Base-by-base conservation (phyloP, 2,797 vertebrate species). In the Ispidina lecontei region DNA sequence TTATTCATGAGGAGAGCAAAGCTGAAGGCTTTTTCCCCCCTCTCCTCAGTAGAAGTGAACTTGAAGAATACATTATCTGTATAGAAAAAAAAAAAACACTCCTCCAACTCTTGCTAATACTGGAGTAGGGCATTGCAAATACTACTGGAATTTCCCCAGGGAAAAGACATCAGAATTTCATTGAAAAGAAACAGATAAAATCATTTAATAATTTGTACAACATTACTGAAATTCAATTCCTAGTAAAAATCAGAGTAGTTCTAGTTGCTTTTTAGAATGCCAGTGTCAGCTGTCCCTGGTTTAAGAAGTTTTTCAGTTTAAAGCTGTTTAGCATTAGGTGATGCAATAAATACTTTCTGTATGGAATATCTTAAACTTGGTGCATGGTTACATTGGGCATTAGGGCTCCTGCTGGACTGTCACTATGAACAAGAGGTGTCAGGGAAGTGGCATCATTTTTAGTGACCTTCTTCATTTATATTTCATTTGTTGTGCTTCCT, bases 1-100 rank as follows among this genome's bases (percentile, higher is more conserved):
- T 92, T 93, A 94, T 94, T 96, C 90, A 95, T 92, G 85, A 79
- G 35, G 47, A 72, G 52, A 65, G 76, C 63, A 77, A 87, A 93
- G 60, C 94, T 76, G 54, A 86, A 92, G 90, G 85, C 52, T 88
- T 94, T 94, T 55, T 39, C n/a, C 28, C 18, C 21, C 12, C 56
- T 87, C 12, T 33, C 25, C 37, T 86, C 4, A 3, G 35, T 85
- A 67, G 73, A 88, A 92, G 78, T 82, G 80, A 93, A 65, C 84
- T 82, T 82, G 62, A 84, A 87, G 89, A 81, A 92, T 84, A 75
- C 23, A 49, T 90, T 90, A 79, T 89, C 84, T 89, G 7, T 65
- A 22, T 29, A 35, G 70, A 14, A 25, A 21, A 7, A 52, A 46
- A 26, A 62, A 56, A 37, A 70, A 43, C 7, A 14, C 39, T 67